Percentiles rank a stretch among this genome's conserved stretches.
Conservation (phyloP, 1,140 invertebrate species). For the Stenopsyche tienmushanensis region DNA sequence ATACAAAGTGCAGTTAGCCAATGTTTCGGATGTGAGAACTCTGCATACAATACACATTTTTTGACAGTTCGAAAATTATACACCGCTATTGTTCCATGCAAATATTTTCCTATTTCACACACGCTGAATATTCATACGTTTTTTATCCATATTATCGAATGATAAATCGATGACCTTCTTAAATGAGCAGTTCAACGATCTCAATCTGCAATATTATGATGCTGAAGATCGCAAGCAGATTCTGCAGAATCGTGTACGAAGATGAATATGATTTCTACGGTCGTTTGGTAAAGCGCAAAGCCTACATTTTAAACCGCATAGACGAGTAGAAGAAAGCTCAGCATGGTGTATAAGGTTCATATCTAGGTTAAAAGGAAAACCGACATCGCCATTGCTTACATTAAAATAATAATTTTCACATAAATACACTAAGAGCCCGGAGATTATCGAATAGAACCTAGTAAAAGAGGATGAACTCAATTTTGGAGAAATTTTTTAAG, state of each 20-base stretch:
- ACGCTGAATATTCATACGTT: neutral
- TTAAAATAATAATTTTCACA: conserved; percentile 1
- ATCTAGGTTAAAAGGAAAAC: conserved; percentile 17
- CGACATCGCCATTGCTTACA: neutral
- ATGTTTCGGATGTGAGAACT: no score
- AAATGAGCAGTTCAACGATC: no score
- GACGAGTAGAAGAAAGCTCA: neutral
- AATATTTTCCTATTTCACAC: neutral
- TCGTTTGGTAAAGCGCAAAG: conserved; percentile 2
- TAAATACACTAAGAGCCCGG: no score
- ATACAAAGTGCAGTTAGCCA: no score
- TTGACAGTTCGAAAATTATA: neutral
- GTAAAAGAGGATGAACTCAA: no score
- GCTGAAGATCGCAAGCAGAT: no score
- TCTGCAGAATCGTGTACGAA: neutral
- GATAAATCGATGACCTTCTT: neutral
- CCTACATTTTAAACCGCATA: conserved; percentile 20
- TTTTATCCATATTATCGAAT: neutral
- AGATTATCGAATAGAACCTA: no score
- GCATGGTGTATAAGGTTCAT: conserved; percentile 1
- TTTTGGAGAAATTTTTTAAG: no score
- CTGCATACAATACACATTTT: no score
- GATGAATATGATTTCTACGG: neutral
- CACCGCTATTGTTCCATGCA: neutral
- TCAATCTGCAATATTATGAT: no score